A percentile compares a stretch with the other conserved stretches of the same genome.
Evolutionary conservation across 2,888 invertebrate species (phyloP).

Genomic region (Drosophila meridionalis): DNA sequence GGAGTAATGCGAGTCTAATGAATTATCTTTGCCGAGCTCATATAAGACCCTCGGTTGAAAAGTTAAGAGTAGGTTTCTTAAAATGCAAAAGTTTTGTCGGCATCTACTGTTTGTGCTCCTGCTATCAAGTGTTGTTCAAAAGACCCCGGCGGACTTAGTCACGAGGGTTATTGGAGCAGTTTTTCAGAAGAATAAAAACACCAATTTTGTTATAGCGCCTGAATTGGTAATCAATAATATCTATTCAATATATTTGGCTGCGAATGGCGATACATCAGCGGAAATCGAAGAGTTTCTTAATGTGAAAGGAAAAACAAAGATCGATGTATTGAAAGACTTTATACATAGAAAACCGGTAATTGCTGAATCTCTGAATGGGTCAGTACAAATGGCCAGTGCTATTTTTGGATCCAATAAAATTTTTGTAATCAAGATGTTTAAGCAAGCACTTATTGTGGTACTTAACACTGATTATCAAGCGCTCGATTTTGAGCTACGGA

Average conservation of each 20-base stretch:
- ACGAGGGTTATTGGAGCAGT: background rate
- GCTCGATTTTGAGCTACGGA: background rate
- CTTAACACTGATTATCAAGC: background rate
- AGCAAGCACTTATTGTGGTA: background rate
- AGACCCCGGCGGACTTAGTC: background rate
- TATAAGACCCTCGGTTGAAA: background rate
- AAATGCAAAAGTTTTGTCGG: background rate
- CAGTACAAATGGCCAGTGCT: background rate
- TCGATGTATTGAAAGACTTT: background rate
- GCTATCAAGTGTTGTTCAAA: background rate
- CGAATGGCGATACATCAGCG: background rate
- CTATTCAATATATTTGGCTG: background rate
- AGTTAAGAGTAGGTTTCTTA: background rate
- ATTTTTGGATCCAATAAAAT: background rate
- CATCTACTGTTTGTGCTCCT: background rate
- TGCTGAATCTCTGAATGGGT: background rate
- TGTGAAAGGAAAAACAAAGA: background rate
- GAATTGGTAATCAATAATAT: background rate
- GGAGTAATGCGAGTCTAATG: background rate
- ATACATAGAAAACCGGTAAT: background rate
- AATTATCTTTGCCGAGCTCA: background rate
- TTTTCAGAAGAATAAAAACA: background rate
- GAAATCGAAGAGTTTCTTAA: background rate
- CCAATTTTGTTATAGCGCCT: background rate
- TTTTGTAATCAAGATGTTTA: background rate